phyloP scores from a whole-genome alignment of 1,140 invertebrate species.

The Drosophila repleta region DNA sequence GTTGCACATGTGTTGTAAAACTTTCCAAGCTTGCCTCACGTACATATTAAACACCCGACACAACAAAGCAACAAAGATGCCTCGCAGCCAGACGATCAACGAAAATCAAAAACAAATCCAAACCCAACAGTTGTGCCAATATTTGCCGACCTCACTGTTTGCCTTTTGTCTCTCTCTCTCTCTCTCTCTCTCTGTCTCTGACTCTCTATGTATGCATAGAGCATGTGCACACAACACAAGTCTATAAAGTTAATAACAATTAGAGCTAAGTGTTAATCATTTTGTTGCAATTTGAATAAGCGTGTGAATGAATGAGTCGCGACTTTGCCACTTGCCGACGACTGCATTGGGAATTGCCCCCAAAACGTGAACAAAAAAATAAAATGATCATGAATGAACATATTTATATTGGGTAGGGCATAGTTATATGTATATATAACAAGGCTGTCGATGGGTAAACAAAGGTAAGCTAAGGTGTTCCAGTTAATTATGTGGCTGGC shows the following conservation, averaged over 20 bases:
- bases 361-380: slow-evolving; percentile 14
- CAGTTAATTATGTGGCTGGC: neutral
- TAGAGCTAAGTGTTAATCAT: slow-evolving; percentile 53
- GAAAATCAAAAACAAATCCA: slow-evolving; percentile 4
- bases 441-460: neutral
- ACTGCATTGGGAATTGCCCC: slow-evolving; percentile 41
- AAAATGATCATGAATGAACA: slow-evolving; percentile 2
- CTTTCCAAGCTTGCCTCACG: slow-evolving; percentile 68
- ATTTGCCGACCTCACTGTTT: slow-evolving; percentile 21
- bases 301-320: slow-evolving; percentile 70
- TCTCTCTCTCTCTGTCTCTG: neutral
- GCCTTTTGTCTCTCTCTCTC: neutral
- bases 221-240: no score
- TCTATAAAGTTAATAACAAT: slow-evolving; percentile 38
- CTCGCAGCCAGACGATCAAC: slow-evolving; percentile 14
- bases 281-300: slow-evolving; percentile 53
- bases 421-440: neutral
- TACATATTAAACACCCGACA: slow-evolving; percentile 18
- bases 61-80: slow-evolving; percentile 16
- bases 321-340: slow-evolving; percentile 6
- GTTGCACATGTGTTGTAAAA: slow-evolving; percentile 57
- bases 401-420: neutral
- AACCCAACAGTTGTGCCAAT: slow-evolving; percentile 28
- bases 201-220: neutral
- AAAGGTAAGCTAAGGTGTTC: neutral